Evolutionary conservation across 2,797 vertebrate genomes (phyloP).

Genomic region (Thripadectes ignobilis): DNA sequence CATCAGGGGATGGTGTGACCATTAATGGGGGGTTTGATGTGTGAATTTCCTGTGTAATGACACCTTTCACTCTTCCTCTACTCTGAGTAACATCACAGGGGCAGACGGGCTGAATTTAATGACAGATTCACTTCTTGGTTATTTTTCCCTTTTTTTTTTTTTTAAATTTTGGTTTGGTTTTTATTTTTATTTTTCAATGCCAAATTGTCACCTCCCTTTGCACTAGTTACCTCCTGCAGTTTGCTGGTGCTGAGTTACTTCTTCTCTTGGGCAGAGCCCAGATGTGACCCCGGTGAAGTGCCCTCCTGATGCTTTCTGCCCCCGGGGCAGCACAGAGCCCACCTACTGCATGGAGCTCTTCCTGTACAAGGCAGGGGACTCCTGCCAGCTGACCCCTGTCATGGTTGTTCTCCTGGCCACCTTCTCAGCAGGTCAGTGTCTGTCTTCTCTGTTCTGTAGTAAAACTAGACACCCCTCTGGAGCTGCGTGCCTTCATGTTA

Average conservation of each 20-base stretch:
- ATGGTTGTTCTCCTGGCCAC: conserved; percentile 82
- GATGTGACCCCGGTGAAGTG: conserved; percentile 85
- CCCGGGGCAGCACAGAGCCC: conserved; percentile 81
- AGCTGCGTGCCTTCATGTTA: background rate
- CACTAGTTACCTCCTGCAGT: background rate
- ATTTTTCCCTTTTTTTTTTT: background rate
- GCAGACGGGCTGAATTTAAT: background rate
- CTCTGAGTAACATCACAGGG: background rate
- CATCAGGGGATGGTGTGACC: background rate
- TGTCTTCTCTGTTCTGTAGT: background rate
- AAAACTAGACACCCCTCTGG: background rate
- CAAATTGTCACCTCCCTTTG: background rate
- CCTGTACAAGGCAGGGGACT: conserved; percentile 83
- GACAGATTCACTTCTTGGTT: background rate
- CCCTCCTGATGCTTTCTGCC: conserved; percentile 88
- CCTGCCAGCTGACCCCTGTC: conserved; percentile 85
- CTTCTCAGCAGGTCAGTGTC: conserved; percentile 78
- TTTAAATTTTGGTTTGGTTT: background rate
- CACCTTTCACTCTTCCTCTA: background rate
- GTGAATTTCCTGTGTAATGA: background rate
- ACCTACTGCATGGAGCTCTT: conserved; percentile 91
- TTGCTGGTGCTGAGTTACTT: background rate
- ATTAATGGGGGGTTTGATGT: background rate
- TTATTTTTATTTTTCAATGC: background rate
- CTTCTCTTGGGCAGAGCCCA: conserved; percentile 79